Evolutionary conservation across 2,113 vertebrate species (phyloP), one percentile per base, ranked within the genome.

Genomic region (Calypte anna): DNA sequence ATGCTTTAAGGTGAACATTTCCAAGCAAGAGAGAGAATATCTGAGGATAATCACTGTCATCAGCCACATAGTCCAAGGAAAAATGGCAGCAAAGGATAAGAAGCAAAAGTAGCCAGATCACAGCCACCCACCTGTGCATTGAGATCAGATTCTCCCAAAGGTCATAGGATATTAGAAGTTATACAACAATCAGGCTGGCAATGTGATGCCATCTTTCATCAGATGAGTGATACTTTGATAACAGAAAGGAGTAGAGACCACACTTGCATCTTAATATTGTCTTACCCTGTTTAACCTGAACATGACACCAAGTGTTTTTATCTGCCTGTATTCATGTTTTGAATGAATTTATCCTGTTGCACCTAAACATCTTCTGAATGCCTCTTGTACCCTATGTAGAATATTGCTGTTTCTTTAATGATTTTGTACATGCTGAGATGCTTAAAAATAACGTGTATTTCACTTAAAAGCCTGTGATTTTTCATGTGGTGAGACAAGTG

Each of bases 61-160:
- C 38, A 67, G 68, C 3, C 68, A 74, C 0, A 0, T 14, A 78
- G 9, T 4, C 16, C 2, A 1, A 23, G 55, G 51, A 86, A 25
- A 23, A 88, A 40, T 1, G 46, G 43, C 51, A 89, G 59, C 17
- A 55, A 23, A 86, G 17, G 16, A 36, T 28, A 27, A 83, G n/a
- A 83, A 63, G 31, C 36, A 70, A 43, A 92, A 81, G 19, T 31
- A 48, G 23, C 40, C 15, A 7, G 3, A 5, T 54, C 73, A 74
- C 21, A 86, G 19, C 40, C 36, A 69, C 46, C 40, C 54, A 77
- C n/a, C 57, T 30, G 61, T 23, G 44, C 25, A 7, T 38, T 18
- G 33, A 85, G 70, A 62, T 31, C 33, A 55, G 58, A 33, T 30
- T 31, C 23, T 88, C 58, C 58, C 82, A 57, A 87, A 76, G 31